These are phyloP conservation scores for Urophycis tenuis DNA, from an alignment of 2,797 vertebrate genomes.

Conservation along the genomic window DNA sequence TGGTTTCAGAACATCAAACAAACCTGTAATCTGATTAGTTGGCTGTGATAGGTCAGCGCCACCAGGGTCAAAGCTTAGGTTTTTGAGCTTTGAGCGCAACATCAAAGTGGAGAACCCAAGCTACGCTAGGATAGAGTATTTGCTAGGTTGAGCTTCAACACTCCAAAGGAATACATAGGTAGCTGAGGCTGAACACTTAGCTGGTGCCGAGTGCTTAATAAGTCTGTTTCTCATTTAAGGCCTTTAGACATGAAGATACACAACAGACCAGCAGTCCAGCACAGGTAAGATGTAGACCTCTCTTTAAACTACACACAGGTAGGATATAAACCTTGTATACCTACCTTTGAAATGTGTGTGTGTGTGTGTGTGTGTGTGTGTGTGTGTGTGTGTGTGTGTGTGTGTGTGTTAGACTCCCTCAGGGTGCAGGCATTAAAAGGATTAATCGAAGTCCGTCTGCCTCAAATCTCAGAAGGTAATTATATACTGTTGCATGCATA, in stretches of 20 bases:
- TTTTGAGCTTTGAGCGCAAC: no score
- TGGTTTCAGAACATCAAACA: no score
- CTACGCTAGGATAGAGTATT: neutral
- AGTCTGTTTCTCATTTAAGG: constrained; percentile 51
- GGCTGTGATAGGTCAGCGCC: no score
- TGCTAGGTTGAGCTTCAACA: neutral
- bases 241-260: constrained; percentile 78
- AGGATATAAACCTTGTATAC: neutral
- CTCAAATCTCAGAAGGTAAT: constrained; percentile 80
- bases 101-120: no score
- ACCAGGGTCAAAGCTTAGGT: no score
- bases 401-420: neutral
- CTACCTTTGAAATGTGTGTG: neutral
- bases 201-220: constrained; percentile 30
- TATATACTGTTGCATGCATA: neutral
- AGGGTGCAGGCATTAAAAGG: constrained; percentile 74
- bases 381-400: neutral
- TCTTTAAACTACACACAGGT: neutral
- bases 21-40: no score
- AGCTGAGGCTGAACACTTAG: neutral
- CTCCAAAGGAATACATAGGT: neutral
- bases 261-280: constrained; percentile 73
- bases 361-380: no score
- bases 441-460: constrained; percentile 68
- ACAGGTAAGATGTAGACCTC: constrained; percentile 68